phyloP scores from a whole-genome alignment of 2,888 invertebrate species.

The Choristoneura rosaceana region DNA sequence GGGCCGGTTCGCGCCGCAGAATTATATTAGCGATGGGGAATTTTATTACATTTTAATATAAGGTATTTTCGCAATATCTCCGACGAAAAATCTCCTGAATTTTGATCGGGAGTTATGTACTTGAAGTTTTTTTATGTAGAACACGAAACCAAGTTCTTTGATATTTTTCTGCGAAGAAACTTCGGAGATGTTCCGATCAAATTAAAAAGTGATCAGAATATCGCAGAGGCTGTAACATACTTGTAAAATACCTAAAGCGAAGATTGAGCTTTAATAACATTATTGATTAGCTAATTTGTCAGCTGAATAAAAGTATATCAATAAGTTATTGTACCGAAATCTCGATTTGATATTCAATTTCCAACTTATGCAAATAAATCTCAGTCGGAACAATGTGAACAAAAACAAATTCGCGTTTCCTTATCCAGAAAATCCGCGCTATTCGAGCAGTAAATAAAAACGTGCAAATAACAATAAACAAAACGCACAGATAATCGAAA shows the following conservation, averaged over 20 bases:
- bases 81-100: constrained; percentile 62
- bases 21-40: constrained; percentile 72
- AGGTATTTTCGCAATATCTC: constrained; percentile 72
- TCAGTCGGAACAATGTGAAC: background rate
- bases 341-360: background rate
- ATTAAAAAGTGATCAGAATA: constrained; percentile 36
- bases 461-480: constrained; percentile 39
- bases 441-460: constrained; percentile 22
- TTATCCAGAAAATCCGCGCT: background rate
- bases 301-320: background rate
- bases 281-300: background rate
- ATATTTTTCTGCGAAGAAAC: constrained; percentile 52
- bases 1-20: constrained; percentile 60
- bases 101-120: constrained; percentile 54
- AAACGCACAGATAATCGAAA: constrained; percentile 34
- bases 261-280: background rate
- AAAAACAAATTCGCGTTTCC: background rate
- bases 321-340: background rate
- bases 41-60: constrained; percentile 81
- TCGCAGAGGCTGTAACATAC: constrained; percentile 8
- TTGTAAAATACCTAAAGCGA: constrained; percentile 7
- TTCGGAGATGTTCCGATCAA: constrained; percentile 43
- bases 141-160: constrained; percentile 57
- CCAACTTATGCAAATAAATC: background rate
- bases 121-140: constrained; percentile 52